Percentiles rank a stretch among this genome's conserved stretches.
Conservation (phyloP, 2,888 invertebrate species). For the Noctua fimbriata region DNA sequence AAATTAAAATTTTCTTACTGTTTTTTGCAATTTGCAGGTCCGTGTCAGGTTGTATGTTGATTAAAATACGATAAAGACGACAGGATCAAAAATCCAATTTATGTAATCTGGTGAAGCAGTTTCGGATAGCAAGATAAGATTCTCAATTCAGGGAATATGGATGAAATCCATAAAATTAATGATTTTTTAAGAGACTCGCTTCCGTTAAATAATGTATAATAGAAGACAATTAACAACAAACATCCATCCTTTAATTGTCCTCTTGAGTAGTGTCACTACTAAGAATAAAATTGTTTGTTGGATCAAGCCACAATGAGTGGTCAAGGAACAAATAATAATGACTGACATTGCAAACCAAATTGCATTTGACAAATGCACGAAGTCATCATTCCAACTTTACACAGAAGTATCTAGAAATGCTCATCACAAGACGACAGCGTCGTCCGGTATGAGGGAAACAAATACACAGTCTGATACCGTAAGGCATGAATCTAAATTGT, state of each 20-base stretch:
- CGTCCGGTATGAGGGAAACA: constrained; percentile 15
- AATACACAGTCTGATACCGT: constrained; percentile 20
- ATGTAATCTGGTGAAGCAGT: background rate
- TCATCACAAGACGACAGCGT: constrained; percentile 3
- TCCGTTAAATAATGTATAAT: constrained; percentile 31
- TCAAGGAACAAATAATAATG: constrained; percentile 43
- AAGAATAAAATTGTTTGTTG: constrained; percentile 41
- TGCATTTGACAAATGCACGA: constrained; percentile 28
- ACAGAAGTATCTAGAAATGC: background rate
- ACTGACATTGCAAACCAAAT: constrained; percentile 36
- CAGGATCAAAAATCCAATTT: background rate
- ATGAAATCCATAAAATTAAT: background rate
- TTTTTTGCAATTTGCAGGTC: too few species aligned
- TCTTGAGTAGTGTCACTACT: constrained; percentile 2
- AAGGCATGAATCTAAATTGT: constrained; percentile 34
- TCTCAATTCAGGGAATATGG: background rate
- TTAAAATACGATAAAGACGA: background rate
- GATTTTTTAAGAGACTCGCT: constrained; percentile 15
- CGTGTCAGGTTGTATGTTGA: background rate
- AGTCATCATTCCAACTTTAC: constrained; percentile 24
- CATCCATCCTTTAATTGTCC: background rate
- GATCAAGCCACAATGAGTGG: constrained; percentile 34
- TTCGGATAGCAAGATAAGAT: background rate
- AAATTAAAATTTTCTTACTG: too few species aligned
- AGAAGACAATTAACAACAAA: constrained; percentile 32